Conservation (phyloP, 1,140 invertebrate species). For the Drosophila nigromelanica region DNA sequence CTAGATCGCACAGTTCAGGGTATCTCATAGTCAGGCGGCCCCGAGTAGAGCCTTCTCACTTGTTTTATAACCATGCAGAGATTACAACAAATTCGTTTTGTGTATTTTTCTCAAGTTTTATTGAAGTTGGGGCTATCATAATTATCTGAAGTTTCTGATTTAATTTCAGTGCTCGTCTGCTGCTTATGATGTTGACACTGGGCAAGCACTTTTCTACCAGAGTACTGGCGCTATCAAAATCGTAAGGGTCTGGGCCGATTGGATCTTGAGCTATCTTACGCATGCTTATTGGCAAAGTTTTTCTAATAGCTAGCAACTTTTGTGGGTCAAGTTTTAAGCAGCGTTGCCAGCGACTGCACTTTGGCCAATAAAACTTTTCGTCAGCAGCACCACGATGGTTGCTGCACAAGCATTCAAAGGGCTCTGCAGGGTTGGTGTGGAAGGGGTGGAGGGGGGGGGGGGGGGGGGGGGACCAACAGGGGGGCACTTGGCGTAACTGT, state of each 20-base stretch:
- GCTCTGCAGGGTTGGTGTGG: background rate
- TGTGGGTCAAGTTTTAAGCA: conserved; percentile 57
- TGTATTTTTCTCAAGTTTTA: background rate
- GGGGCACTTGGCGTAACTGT: conserved; percentile 77
- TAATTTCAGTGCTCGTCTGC: conserved; percentile 17
- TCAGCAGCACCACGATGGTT: conserved; percentile 22
- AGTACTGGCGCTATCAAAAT: background rate
- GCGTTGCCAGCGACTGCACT: conserved; percentile 44
- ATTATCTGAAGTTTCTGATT: conserved; percentile 17
- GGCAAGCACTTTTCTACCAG: background rate
- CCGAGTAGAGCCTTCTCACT: no score
- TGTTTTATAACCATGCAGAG: background rate
- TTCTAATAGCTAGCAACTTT: conserved; percentile 50
- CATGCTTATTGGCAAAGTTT: conserved; percentile 67
- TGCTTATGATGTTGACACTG: conserved; percentile 25
- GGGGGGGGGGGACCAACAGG: no score
- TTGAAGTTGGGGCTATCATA: background rate
- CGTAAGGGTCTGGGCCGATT: background rate
- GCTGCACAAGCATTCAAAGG: conserved; percentile 6
- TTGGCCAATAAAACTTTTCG: conserved; percentile 75
- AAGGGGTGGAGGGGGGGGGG: no score
- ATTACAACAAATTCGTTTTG: background rate
- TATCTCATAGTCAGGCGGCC: no score
- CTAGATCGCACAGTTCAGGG: no score
- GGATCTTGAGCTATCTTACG: conserved; percentile 29